Evolutionary conservation across 2,797 vertebrate species (phyloP).

Genomic region (Gorsachius magnificus): DNA sequence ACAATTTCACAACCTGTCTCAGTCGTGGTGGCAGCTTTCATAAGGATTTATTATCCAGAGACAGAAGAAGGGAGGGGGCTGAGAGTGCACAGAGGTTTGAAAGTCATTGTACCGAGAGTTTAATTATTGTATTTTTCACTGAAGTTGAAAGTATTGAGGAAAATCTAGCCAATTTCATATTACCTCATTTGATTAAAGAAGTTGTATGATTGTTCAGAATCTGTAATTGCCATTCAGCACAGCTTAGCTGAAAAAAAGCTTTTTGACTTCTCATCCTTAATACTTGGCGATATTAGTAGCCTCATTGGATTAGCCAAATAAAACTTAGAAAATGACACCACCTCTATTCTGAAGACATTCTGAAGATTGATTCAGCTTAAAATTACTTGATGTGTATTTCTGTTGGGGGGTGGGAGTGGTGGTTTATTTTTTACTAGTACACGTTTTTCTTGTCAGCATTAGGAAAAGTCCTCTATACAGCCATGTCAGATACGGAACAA

Average conservation of each 20-base stretch:
- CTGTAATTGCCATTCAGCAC: conserved; percentile 41
- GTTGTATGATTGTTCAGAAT: conserved; percentile 61
- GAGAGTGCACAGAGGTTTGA: conserved; percentile 50
- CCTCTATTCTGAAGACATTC: background rate
- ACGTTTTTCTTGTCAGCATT: background rate
- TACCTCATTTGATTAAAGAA: conserved; percentile 64
- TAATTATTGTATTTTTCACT: conserved; percentile 74
- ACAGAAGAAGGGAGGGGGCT: conserved; percentile 24
- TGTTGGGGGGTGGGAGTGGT: background rate
- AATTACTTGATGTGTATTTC: background rate
- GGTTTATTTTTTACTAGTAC: background rate
- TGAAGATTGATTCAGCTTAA: background rate
- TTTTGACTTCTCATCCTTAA: conserved; percentile 1
- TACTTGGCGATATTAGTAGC: background rate
- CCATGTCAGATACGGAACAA: background rate
- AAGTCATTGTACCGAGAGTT: conserved; percentile 70
- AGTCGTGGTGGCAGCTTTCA: conserved; percentile 63
- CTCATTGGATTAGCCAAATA: background rate
- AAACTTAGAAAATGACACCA: background rate
- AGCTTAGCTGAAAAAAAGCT: background rate
- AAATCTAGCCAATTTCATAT: conserved; percentile 62
- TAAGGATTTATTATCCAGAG: conserved; percentile 72
- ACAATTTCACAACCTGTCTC: conserved; percentile 68
- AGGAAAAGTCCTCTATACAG: background rate
- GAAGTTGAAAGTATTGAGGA: conserved; percentile 66